Percentiles rank a stretch among this genome's conserved stretches.
Conservation (phyloP, 1,140 invertebrate species). For the Scaptomyza montana region DNA sequence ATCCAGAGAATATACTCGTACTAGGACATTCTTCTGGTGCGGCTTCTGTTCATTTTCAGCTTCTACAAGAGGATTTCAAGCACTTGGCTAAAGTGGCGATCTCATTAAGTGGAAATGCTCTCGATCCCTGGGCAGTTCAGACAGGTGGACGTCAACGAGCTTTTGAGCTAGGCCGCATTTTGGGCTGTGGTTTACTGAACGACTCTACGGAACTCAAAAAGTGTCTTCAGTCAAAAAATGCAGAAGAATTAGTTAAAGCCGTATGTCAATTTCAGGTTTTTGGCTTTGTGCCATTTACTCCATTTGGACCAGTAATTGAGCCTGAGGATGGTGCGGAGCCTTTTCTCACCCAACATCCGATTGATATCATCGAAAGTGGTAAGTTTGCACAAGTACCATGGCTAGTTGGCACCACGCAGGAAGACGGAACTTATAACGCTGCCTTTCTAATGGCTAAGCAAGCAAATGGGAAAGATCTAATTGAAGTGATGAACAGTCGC, state of each 20-base stretch:
- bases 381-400: slow-evolving; percentile 84
- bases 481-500: slow-evolving; percentile 26
- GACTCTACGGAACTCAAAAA: slow-evolving; percentile 84
- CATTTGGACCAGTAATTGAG: slow-evolving; percentile 86
- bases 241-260: slow-evolving; percentile 52
- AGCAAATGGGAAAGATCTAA: slow-evolving; percentile 17
- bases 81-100: slow-evolving; percentile 52
- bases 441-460: slow-evolving; percentile 54
- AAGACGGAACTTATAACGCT: slow-evolving; percentile 85
- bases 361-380: slow-evolving; percentile 84
- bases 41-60: slow-evolving; percentile 87
- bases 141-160: slow-evolving; percentile 85
- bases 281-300: slow-evolving; percentile 85
- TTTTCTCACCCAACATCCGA: slow-evolving; percentile 85
- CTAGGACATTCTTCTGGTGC: slow-evolving; percentile 86
- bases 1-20: slow-evolving; percentile 85
- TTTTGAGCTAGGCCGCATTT: slow-evolving; percentile 84
- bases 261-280: slow-evolving; percentile 69
- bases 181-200: slow-evolving; percentile 85
- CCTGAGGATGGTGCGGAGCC: slow-evolving; percentile 56
- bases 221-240: slow-evolving; percentile 85
- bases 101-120: slow-evolving; percentile 63
- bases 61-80: slow-evolving; percentile 84
- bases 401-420: slow-evolving; percentile 84
- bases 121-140: slow-evolving; percentile 80